Conservation (phyloP, 2,113 vertebrate genomes). For the Naja naja region DNA sequence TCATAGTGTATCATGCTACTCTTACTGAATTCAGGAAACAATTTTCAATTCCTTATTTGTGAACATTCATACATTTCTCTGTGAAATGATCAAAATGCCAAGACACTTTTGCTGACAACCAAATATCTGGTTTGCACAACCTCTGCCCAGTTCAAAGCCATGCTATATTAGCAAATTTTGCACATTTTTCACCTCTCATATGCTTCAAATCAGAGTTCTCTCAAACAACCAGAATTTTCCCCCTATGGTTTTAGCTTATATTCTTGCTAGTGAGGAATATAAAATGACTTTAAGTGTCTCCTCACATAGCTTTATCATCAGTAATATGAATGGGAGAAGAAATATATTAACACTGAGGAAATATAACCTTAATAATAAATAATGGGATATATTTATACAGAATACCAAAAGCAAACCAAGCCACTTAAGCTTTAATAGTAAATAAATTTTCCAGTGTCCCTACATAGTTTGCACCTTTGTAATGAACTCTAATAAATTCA, state of each 20-base stretch:
- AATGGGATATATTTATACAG: conserved; percentile 57
- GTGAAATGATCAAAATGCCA: not conserved
- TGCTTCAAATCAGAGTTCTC: not conserved
- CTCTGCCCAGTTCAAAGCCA: not conserved
- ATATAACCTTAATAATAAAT: conserved; percentile 70
- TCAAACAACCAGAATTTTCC: not conserved
- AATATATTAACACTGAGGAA: conserved; percentile 49
- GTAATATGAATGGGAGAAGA: conserved; percentile 53
- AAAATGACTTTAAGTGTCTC: conserved; percentile 42
- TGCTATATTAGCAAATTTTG: not conserved
- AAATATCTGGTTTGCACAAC: not conserved
- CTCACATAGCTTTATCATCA: conserved; percentile 53
- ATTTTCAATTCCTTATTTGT: not conserved
- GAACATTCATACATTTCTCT: not conserved
- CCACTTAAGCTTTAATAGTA: conserved; percentile 70
- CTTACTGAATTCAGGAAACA: not conserved
- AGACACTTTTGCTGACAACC: not conserved
- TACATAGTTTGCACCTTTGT: conserved; percentile 66
- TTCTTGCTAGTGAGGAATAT: conserved; percentile 23
- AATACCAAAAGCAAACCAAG: conserved; percentile 66
- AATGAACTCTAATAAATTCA: conserved; percentile 73
- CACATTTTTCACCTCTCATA: not conserved
- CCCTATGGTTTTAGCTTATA: not conserved
- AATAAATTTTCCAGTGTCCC: conserved; percentile 66
- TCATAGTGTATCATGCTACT: not conserved